These are phyloP conservation scores for Pelusios castaneus DNA, from an alignment of 2,113 vertebrate genomes.

Conservation along the genomic window DNA sequence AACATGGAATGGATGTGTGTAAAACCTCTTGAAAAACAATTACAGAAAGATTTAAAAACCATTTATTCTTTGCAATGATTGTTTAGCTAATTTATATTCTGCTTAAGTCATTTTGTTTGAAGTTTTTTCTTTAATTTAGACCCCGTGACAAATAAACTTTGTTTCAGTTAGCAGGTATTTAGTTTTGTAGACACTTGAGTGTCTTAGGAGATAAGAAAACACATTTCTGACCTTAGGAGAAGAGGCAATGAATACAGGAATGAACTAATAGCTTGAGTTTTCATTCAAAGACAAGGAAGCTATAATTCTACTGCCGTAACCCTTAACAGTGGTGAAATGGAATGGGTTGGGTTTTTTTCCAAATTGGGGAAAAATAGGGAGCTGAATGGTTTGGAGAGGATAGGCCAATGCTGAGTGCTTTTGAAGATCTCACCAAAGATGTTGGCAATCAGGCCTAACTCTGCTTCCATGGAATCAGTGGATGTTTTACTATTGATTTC, in stretches of 20 bases:
- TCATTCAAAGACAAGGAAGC: neutral
- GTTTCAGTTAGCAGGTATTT: neutral
- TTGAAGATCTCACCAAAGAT: neutral
- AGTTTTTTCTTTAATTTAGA: conserved; percentile 8
- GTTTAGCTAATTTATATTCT: conserved; percentile 3
- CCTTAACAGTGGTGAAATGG: neutral
- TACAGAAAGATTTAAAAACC: too few species aligned
- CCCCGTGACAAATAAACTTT: neutral
- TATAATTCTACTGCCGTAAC: neutral
- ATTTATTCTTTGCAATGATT: neutral
- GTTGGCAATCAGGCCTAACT: neutral
- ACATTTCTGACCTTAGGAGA: neutral
- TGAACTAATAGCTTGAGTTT: neutral
- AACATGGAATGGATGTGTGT: too few species aligned
- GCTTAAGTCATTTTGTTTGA: conserved; percentile 1
- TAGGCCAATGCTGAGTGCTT: neutral
- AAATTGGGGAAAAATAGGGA: neutral
- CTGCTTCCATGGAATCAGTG: neutral
- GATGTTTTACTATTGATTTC: neutral
- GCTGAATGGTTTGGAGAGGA: neutral
- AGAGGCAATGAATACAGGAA: rapidly evolving
- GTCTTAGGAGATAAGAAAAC: neutral
- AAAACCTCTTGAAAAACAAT: too few species aligned
- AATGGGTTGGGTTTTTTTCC: neutral
- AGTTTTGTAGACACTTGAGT: neutral